Evolutionary conservation across 2,797 vertebrate species (phyloP).

Genomic region (Amphiprion clarkii): DNA sequence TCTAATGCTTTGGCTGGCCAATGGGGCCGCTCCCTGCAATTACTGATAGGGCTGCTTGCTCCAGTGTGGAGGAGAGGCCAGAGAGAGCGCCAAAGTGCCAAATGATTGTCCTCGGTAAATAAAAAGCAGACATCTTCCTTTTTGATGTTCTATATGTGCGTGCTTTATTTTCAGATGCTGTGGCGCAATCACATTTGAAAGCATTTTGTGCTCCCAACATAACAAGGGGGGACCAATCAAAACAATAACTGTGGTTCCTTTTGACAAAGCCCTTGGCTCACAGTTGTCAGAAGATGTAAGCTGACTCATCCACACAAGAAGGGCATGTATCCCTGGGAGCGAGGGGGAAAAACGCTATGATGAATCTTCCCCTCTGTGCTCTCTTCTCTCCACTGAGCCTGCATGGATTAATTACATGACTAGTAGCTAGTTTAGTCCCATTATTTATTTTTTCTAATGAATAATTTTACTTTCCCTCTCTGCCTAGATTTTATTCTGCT

Average conservation of each 20-base stretch:
- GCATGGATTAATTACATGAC: constrained; percentile 82
- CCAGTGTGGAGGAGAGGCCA: constrained; percentile 60
- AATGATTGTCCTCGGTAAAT: constrained; percentile 81
- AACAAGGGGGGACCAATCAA: constrained; percentile 78
- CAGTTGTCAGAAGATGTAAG: constrained; percentile 86
- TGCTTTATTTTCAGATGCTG: constrained; percentile 78
- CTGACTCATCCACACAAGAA: constrained; percentile 86
- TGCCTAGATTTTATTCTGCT: constrained; percentile 74
- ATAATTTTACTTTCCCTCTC: constrained; percentile 71
- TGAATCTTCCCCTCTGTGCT: constrained; percentile 80
- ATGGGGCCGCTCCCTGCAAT: constrained; percentile 70
- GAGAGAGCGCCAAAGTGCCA: constrained; percentile 73
- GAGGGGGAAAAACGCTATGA: constrained; percentile 75
- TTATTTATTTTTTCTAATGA: constrained; percentile 81
- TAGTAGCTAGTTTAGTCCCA: constrained; percentile 81
- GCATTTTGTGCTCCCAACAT: constrained; percentile 80
- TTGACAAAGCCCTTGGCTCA: constrained; percentile 83
- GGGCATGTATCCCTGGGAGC: constrained; percentile 84
- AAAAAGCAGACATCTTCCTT: constrained; percentile 82
- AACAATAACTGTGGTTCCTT: constrained; percentile 84
- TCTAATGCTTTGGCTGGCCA: constrained; percentile 73
- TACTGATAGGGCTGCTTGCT: constrained; percentile 71
- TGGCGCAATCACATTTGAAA: constrained; percentile 83
- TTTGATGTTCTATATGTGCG: constrained; percentile 79
- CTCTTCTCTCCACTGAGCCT: constrained; percentile 73